A percentile compares a stretch with the other conserved stretches of the same genome.
Evolutionary conservation across 2,797 vertebrate species (phyloP).

Genomic region (Sibirionetta formosa): DNA sequence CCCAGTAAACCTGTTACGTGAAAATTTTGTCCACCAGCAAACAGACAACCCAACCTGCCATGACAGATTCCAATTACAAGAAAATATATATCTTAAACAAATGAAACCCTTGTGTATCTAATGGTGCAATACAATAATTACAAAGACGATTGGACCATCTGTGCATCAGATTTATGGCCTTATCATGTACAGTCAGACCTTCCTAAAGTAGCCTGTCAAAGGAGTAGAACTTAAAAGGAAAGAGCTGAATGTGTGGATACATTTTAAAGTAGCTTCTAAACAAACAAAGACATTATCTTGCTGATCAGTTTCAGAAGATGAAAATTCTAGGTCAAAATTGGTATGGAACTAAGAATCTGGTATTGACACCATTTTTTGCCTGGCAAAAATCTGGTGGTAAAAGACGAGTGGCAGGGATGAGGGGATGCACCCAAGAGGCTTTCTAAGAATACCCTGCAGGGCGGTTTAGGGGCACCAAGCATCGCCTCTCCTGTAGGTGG

Average conservation of each 20-base stretch:
- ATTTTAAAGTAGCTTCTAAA: neutral
- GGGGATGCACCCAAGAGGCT: neutral
- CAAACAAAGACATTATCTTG: neutral
- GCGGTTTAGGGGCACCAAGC: neutral
- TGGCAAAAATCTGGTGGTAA: neutral
- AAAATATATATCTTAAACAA: conserved; percentile 72
- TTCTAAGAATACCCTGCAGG: neutral
- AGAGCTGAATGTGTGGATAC: neutral
- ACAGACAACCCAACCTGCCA: conserved; percentile 17
- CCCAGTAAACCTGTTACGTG: conserved; percentile 51
- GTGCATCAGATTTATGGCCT: conserved; percentile 56
- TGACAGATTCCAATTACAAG: conserved; percentile 70
- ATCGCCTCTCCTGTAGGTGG: neutral
- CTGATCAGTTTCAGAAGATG: neutral
- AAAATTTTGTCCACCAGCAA: conserved; percentile 61
- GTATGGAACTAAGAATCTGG: neutral
- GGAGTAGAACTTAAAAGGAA: conserved; percentile 29
- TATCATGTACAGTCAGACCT: conserved; percentile 36
- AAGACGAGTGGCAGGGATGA: neutral
- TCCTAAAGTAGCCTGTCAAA: conserved; percentile 46
- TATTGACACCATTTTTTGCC: neutral
- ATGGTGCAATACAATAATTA: conserved; percentile 63
- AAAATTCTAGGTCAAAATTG: neutral
- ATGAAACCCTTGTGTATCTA: conserved; percentile 71
- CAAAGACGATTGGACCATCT: conserved; percentile 66